These are phyloP conservation scores for Acanthochromis polyacanthus DNA, from an alignment of 2,113 vertebrate species.

Conservation along the genomic window DNA sequence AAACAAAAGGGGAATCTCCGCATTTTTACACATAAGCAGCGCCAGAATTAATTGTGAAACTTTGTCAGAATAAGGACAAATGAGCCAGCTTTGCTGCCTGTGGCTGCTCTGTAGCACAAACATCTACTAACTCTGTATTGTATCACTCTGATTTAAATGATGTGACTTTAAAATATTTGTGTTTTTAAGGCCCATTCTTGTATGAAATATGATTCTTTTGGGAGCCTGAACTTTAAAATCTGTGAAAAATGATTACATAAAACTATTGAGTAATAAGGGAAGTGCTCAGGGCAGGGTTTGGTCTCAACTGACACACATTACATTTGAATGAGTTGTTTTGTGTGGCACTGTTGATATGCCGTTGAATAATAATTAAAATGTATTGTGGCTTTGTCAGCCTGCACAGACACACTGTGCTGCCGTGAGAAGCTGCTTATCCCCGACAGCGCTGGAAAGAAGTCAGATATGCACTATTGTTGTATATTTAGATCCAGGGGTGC, in stretches of 20 bases:
- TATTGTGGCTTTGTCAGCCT: constrained; percentile 13
- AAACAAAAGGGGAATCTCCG: constrained; percentile 29
- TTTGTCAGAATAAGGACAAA: constrained; percentile 12
- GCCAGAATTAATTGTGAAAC: constrained; percentile 17
- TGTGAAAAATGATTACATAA: constrained; percentile 33
- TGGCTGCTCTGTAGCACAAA: background rate
- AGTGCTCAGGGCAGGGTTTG: constrained; percentile 56
- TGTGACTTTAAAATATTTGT: background rate
- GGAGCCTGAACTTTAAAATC: constrained; percentile 13
- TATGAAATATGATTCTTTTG: background rate
- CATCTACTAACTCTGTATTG: too few relatives aligned
- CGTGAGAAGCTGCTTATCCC: background rate
- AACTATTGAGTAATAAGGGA: constrained; percentile 70
- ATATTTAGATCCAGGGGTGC: background rate
- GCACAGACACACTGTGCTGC: constrained; percentile 14
- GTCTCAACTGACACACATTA: constrained; percentile 64
- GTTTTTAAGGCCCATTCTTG: background rate
- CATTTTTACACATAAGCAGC: constrained; percentile 13
- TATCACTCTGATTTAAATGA: too few relatives aligned
- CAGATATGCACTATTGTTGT: constrained; percentile 14
- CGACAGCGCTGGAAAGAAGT: background rate
- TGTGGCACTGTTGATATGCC: constrained; percentile 11
- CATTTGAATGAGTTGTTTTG: constrained; percentile 61
- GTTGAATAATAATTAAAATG: constrained; percentile 14
- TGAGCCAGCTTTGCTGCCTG: background rate